These are phyloP conservation scores for Aethina tumida DNA, from an alignment of 1,140 invertebrate genomes.

Conservation along the genomic window DNA sequence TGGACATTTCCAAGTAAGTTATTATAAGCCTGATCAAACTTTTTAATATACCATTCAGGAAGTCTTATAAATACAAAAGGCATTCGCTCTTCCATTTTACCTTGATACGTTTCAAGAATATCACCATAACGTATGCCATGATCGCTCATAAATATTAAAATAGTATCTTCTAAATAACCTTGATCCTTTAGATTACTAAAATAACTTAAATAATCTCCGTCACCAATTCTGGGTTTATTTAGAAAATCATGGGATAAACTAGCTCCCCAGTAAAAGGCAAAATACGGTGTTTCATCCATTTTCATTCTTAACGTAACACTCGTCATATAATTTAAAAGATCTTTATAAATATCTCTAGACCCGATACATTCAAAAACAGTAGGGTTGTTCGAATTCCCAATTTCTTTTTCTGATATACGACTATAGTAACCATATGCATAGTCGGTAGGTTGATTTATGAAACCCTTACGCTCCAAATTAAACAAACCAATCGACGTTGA, in stretches of 20 bases:
- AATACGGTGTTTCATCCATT: slow-evolving; percentile 41
- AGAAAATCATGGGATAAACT: slow-evolving; percentile 68
- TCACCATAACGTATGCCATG: slow-evolving; percentile 85
- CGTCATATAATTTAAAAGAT: slow-evolving; percentile 48
- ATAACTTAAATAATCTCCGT: slow-evolving; percentile 46
- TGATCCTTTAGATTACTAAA: slow-evolving; percentile 46
- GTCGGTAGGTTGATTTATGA: slow-evolving; percentile 66
- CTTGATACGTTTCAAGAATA: slow-evolving; percentile 68
- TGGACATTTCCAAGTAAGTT: slow-evolving; percentile 63
- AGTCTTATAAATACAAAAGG: slow-evolving; percentile 74
- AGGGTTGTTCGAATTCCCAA: slow-evolving; percentile 46
- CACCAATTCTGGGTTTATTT: slow-evolving; percentile 60
- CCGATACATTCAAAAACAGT: slow-evolving; percentile 54
- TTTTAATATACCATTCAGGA: slow-evolving; percentile 59
- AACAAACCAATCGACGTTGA: slow-evolving; percentile 63
- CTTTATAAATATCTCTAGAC: slow-evolving; percentile 44
- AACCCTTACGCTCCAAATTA: slow-evolving; percentile 71
- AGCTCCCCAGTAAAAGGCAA: slow-evolving; percentile 72
- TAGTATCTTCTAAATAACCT: slow-evolving; percentile 52
- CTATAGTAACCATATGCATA: slow-evolving; percentile 73
- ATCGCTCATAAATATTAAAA: slow-evolving; percentile 80
- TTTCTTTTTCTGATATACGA: slow-evolving; percentile 47
- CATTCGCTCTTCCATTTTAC: slow-evolving; percentile 80
- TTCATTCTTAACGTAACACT: slow-evolving; percentile 47
- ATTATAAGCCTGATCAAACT: slow-evolving; percentile 49